Conservation (phyloP, 2,113 vertebrate genomes). For the Macquaria australasica region DNA sequence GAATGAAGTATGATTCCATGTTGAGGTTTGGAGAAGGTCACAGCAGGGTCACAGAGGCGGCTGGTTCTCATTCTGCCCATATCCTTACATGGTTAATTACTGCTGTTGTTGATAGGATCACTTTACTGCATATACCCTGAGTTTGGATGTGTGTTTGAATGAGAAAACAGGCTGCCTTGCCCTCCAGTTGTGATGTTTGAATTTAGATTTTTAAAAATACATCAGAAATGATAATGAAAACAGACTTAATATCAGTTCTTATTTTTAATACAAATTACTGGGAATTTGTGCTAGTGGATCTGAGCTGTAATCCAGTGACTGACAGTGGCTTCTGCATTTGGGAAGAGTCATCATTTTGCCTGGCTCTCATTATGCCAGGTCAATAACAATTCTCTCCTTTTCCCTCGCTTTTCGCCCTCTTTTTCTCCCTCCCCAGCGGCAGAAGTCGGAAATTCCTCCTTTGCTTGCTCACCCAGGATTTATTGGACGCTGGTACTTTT, state of each 20-base stretch:
- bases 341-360: slow-evolving; percentile 47
- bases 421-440: slow-evolving; percentile 19
- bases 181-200: neutral
- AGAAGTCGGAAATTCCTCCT: slow-evolving; percentile 62
- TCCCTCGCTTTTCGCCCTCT: neutral
- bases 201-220: neutral
- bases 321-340: slow-evolving; percentile 23
- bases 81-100: slow-evolving; percentile 70
- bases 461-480: slow-evolving; percentile 62
- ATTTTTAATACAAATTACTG: slow-evolving; percentile 35
- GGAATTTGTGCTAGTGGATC: slow-evolving; percentile 30
- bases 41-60: slow-evolving; percentile 51
- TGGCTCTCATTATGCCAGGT: slow-evolving; percentile 36
- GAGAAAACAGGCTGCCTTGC: slow-evolving; percentile 25
- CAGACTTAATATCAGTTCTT: neutral
- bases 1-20: slow-evolving; percentile 62
- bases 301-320: slow-evolving; percentile 33
- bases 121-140: slow-evolving; percentile 41
- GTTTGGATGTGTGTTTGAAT: slow-evolving; percentile 35
- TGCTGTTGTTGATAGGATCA: slow-evolving; percentile 66
- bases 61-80: slow-evolving; percentile 69
- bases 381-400: slow-evolving; percentile 33
- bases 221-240: slow-evolving; percentile 15
- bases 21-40: slow-evolving; percentile 68
- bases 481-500: slow-evolving; percentile 63